Evolutionary conservation across 2,888 invertebrate genomes (phyloP).

Genomic region (Ectemnius cavifrons): DNA sequence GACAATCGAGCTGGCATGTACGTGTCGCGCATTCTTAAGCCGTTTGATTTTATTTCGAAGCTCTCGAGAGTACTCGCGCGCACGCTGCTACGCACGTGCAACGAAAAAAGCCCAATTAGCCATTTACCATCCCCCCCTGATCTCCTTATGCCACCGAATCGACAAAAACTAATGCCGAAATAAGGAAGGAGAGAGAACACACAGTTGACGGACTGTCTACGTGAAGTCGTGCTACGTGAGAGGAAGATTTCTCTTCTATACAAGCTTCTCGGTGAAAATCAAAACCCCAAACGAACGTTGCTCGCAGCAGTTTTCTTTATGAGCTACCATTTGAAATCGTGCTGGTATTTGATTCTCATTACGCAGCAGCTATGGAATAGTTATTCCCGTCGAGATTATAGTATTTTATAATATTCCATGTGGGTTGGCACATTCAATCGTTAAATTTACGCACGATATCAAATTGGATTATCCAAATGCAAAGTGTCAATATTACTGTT

Average conservation of each 20-base stretch:
- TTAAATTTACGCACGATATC: no score
- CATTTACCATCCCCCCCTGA: constrained; percentile 30
- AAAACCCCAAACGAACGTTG: not conserved
- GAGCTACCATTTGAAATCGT: no score
- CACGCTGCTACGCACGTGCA: constrained; percentile 29
- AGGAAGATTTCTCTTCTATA: constrained; percentile 46
- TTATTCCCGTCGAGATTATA: no score
- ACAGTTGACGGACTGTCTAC: constrained; percentile 16
- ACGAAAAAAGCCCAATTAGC: constrained; percentile 58
- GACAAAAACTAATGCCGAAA: constrained; percentile 58
- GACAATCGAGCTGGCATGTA: no score
- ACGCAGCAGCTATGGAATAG: no score
- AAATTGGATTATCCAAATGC: no score
- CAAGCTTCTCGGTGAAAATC: constrained; percentile 34
- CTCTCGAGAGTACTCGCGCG: constrained; percentile 35
- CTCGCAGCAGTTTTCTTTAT: no score
- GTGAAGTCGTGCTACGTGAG: constrained; percentile 31
- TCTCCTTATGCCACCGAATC: constrained; percentile 48
- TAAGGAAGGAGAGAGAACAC: constrained; percentile 52
- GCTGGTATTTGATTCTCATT: no score
- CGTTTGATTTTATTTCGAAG: constrained; percentile 46
- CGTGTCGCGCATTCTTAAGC: constrained; percentile 23
- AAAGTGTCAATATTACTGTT: no score
- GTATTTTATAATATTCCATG: no score
- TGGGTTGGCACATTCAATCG: no score